phyloP scores from a whole-genome alignment of 2,888 invertebrate species.

The Tridacna crocea region DNA sequence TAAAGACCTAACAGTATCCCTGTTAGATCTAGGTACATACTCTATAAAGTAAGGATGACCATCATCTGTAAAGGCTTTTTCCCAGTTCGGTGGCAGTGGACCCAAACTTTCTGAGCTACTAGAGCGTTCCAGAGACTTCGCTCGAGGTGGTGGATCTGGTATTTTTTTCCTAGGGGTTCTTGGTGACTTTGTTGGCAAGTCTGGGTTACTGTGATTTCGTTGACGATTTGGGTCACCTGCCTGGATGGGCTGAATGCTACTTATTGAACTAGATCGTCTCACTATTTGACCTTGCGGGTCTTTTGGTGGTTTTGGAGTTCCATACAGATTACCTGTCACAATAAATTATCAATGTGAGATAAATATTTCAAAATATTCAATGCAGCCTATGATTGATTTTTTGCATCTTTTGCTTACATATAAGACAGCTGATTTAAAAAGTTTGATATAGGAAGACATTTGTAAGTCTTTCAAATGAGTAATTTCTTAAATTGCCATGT shows the following conservation, averaged over 20 bases:
- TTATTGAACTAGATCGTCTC: slow-evolving; percentile 79
- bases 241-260: slow-evolving; percentile 85
- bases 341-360: neutral
- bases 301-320: slow-evolving; percentile 86
- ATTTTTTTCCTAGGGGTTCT: slow-evolving; percentile 68
- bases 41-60: slow-evolving; percentile 99
- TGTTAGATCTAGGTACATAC: slow-evolving; percentile 76
- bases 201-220: slow-evolving; percentile 86
- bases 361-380: too few relatives aligned
- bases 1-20: too few relatives aligned
- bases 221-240: slow-evolving; percentile 86
- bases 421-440: too few relatives aligned
- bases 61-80: slow-evolving; percentile 97
- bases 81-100: slow-evolving; percentile 97
- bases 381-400: too few relatives aligned
- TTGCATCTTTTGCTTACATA: too few relatives aligned
- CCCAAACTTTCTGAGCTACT: slow-evolving; percentile 87
- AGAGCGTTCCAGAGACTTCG: slow-evolving; percentile 78
- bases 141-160: slow-evolving; percentile 69
- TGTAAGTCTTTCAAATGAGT: too few relatives aligned
- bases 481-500: too few relatives aligned
- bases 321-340: slow-evolving; percentile 87
- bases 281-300: slow-evolving; percentile 77
- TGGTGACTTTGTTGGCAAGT: slow-evolving; percentile 83
- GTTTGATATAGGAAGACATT: too few relatives aligned